phyloP scores from a whole-genome alignment of 2,888 invertebrate species.

The Apomyelois bistriatella region DNA sequence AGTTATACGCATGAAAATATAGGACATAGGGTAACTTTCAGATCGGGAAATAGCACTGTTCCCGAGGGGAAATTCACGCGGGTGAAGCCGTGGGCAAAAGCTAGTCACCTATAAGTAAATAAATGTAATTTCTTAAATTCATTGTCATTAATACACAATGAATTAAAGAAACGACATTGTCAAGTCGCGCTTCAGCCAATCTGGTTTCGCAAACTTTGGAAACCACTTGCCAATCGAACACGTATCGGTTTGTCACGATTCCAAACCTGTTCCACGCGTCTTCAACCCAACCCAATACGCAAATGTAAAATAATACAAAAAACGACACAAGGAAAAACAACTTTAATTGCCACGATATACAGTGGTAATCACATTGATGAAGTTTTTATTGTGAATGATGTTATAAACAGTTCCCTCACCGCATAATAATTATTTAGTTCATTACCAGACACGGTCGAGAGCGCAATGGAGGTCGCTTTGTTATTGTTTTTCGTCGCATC shows the following conservation, averaged over 20 bases:
- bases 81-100: too few species aligned
- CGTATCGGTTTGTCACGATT: slow-evolving; percentile 12
- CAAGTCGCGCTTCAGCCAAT: too few species aligned
- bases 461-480: slow-evolving; percentile 46
- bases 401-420: slow-evolving; percentile 48
- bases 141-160: too few species aligned
- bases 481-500: slow-evolving; percentile 42
- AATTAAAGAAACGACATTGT: too few species aligned
- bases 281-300: neutral
- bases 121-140: too few species aligned
- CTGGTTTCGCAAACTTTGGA: slow-evolving; percentile 8
- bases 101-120: too few species aligned
- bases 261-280: slow-evolving; percentile 10
- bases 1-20: too few species aligned
- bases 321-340: slow-evolving; percentile 14
- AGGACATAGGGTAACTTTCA: too few species aligned
- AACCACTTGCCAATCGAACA: slow-evolving; percentile 8
- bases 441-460: slow-evolving; percentile 38
- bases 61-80: too few species aligned
- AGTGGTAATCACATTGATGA: slow-evolving; percentile 14
- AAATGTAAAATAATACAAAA: slow-evolving; percentile 2
- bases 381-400: slow-evolving; percentile 9
- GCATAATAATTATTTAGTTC: slow-evolving; percentile 52
- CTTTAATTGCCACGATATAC: slow-evolving; percentile 11
- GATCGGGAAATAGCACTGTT: too few species aligned